Evolutionary conservation across 1,140 invertebrate species (phyloP).

Genomic region (Papilio polytes): DNA sequence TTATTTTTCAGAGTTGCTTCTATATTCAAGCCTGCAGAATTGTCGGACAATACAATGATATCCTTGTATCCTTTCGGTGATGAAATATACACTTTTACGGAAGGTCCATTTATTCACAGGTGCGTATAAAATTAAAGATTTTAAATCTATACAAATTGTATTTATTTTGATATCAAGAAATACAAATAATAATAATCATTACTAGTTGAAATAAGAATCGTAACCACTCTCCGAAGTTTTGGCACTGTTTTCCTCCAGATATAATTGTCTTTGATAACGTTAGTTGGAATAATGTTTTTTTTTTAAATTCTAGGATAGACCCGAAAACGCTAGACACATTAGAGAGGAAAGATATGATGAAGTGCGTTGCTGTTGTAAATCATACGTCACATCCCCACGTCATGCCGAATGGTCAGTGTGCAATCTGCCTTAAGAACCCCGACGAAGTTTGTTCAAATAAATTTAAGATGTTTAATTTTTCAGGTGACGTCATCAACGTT

Average conservation of each 20-base stretch:
- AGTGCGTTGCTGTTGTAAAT: slow-evolving; percentile 90
- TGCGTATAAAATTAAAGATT: slow-evolving; percentile 61
- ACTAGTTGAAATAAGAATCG: no score
- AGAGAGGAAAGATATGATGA: slow-evolving; percentile 87
- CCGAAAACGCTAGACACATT: slow-evolving; percentile 87
- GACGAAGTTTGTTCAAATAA: no score
- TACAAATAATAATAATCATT: no score
- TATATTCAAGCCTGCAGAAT: slow-evolving; percentile 46
- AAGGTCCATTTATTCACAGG: slow-evolving; percentile 90
- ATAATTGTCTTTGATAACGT: no score
- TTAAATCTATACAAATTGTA: background rate
- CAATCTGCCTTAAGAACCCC: no score
- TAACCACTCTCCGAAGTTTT: no score
- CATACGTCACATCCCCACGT: slow-evolving; percentile 95
- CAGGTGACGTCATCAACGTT: slow-evolving; percentile 89
- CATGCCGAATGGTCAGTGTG: slow-evolving; percentile 86
- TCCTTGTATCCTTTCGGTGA: slow-evolving; percentile 95
- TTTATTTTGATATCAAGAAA: no score
- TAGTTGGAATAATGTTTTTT: slow-evolving; percentile 21
- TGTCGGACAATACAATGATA: slow-evolving; percentile 94
- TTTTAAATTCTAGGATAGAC: slow-evolving; percentile 85
- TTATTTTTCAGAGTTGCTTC: slow-evolving; percentile 48
- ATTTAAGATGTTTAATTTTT: slow-evolving; percentile 25
- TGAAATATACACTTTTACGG: slow-evolving; percentile 92
- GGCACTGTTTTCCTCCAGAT: no score